Evolutionary conservation across 2,888 invertebrate genomes (phyloP), one percentile per base, ranked within the genome.

Genomic region (Leucania comma): DNA sequence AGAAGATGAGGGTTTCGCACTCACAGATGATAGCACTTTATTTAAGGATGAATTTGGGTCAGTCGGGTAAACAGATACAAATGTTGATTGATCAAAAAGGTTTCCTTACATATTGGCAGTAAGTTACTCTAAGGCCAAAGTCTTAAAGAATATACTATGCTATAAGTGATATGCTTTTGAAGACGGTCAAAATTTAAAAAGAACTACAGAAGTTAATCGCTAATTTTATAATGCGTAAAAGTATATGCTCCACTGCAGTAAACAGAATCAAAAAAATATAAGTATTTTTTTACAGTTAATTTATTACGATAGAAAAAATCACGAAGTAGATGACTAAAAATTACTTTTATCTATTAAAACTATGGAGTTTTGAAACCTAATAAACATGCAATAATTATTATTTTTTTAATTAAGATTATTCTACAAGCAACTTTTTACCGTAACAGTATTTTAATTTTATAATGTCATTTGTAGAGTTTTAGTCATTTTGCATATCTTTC

Each of bases 21-120:
- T 56, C 14, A 10, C 17, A 62, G 48, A 75, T 22, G 42, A 32
- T 57, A 65, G 20, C n/a, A 66, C 20, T 50, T 56, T 56, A 42
- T 50, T 56, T 65, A 8, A 26, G 42, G 24, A 38, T 56, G 38
- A 26, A 66, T 75, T 67, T 50, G 56, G 56, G 68, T 75, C 56
- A 67, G 26, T 57, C 6, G 42, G 20, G 50, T 32, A 57, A 67
- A 67, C 26, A 72, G 14, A 66, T 67, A 75, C 32, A 72, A 67
- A 72, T 66, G 50, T 35, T 51, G 68, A 75, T 72, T 67, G 26
- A 75, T 72, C 75, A 51, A 51, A 75, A 67, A 75, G 68, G 50
- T 57, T 68, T 57, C 14, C 22, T 42, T 29, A 51, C 32, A 22
- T 51, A 76, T 46, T 75, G 57, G 9, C 1, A 22, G 26, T n/a